Evolutionary conservation across 2,797 vertebrate genomes (phyloP), one percentile per base, ranked within the genome.

Genomic region (Takifugu rubripes): DNA sequence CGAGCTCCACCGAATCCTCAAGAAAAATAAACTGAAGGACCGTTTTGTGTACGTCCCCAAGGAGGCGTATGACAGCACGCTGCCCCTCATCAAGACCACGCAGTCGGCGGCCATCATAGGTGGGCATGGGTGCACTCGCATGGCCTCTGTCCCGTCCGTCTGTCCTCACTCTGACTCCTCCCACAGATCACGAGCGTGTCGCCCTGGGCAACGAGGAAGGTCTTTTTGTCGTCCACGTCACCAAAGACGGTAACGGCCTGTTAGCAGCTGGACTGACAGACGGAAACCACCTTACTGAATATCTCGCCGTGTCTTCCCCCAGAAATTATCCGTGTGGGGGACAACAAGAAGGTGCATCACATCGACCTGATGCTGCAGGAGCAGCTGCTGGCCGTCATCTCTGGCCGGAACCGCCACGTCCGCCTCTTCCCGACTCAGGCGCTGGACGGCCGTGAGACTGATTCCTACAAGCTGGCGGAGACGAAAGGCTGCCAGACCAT

Each of bases 21-120:
- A 94, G 92, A 98, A 98, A 86, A 99, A 95, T 90, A 99, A 99
- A 71, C 94, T 98, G 56, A 95, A 98, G 88, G 97, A 99, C 70
- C 94, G 97, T 24, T 95, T 95, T 0, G 96, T 99, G 70, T 99
- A 97, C 66, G 85, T 94, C 52, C 96, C 97, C 82, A 98, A 98
- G 87, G 97, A 99, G 86, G 97, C 96, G 4, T 99, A 99, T 54
- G 97, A 99, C 89, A 93, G 96, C 89, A 93, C 95, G 16, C 91
- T 99, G 64, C 97, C 96, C 16, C 94, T 98, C 88, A 99, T 99
- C 84, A 99, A 98, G 91, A 96, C 94, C 14, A 96, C 96, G 3
- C 97, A 98, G 87, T 94, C 95, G 49, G 96, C 96, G 57, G 90
- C 94, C 61, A 97, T 98, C 85, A 94, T 98, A 89, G 95, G 95